A percentile compares a stretch with the other conserved stretches of the same genome.
Evolutionary conservation across 2,888 invertebrate genomes (phyloP).

Genomic region (Caenorhabditis macrosperma): DNA sequence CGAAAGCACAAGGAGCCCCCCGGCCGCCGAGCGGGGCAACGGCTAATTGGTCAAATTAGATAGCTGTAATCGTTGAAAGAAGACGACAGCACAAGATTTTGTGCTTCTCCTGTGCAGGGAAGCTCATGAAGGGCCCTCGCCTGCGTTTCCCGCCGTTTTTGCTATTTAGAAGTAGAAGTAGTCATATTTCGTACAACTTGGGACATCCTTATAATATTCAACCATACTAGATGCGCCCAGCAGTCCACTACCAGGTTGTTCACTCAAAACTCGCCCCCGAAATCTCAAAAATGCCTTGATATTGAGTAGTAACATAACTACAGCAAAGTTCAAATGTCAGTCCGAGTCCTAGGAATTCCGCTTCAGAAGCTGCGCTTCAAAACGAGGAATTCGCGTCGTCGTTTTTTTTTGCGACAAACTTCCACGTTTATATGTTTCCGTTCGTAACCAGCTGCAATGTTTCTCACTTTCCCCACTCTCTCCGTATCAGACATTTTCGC

Average conservation of each 20-base stretch:
- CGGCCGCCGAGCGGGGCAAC: background rate
- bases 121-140: background rate
- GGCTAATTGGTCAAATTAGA: conserved; percentile 60
- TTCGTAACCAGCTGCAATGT: conserved; percentile 21
- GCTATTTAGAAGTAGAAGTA: conserved; percentile 46
- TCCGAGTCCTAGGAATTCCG: conserved; percentile 11
- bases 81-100: conserved; percentile 7
- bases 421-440: conserved; percentile 9
- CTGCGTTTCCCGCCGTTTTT: conserved; percentile 31
- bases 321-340: conserved; percentile 18
- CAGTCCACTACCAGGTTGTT: conserved; percentile 14
- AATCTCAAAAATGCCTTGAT: background rate
- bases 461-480: background rate
- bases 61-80: conserved; percentile 43
- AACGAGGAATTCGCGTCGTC: background rate
- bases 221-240: conserved; percentile 7
- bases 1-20: conserved; percentile 10
- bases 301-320: too few relatives aligned
- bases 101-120: conserved; percentile 20
- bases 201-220: conserved; percentile 11
- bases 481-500: conserved; percentile 1
- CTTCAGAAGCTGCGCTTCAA: conserved; percentile 9
- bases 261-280: background rate
- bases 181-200: conserved; percentile 42
- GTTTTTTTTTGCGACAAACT: background rate